Evolutionary conservation across 35 echinoderm and acorn worm species (phyloP), one percentile per base, ranked within the genome.

Genomic region (Lytechinus pictus): DNA sequence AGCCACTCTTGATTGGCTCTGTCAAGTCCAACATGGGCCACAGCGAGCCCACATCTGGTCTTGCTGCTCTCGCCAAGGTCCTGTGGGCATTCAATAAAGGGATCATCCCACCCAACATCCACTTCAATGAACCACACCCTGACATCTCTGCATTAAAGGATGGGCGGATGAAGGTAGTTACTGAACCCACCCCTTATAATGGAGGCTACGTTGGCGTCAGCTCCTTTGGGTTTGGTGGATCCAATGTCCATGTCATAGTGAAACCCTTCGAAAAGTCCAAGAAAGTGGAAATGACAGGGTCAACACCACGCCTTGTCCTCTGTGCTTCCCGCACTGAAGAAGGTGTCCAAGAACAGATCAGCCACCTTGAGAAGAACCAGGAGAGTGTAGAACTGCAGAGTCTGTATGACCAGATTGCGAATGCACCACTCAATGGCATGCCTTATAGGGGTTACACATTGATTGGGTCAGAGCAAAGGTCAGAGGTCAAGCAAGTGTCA

Each of bases 11-110:
- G 92, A 93, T 99, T 53, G 98, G 98, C 13, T 99, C 98, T 10
- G 98, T 99, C 86, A 99, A 99, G 57, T 99, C 98, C 90, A 99
- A 99, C 93, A 99, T 99, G 98, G 96, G 96, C 11, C 96, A 99
- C 86, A 89, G 94, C 91, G 98, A 99, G 58, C 95, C 98, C 52
- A 96, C 96, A 0, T 97, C 98, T 21, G 98, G 98, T 29, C 93
- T 99, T 10, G 96, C 97, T n/a, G 98, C 96, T 24, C 87, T 99
- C 28, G 97, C 96, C 54, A 99, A 99, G 94, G 94, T 99, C 51
- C 19, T 99, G 14, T 89, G 94, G 53, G 96, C 91, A 13, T 89
- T 99, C 86, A 97, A 96, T 86, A 89, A 96, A 21, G 96, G 95
- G 5, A 27, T 96, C 53, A 99, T 97, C 57, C 96, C 98, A 27